A percentile compares a stretch with the other conserved stretches of the same genome.
Conservation (phyloP, 2,797 vertebrate genomes). For the Pygocentrus nattereri region DNA sequence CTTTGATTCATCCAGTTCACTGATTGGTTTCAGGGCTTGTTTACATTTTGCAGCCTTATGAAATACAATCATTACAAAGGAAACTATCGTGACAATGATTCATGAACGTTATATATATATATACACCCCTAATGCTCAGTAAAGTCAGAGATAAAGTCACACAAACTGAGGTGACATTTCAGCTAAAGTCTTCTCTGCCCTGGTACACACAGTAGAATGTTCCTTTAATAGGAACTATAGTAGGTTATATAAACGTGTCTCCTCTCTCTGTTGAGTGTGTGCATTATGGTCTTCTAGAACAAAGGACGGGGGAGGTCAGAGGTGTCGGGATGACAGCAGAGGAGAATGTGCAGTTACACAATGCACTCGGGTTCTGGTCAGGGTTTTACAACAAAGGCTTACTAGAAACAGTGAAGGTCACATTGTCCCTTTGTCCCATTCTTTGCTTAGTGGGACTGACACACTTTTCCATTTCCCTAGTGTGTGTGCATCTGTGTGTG, state of each 20-base stretch:
- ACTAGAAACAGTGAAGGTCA: slow-evolving; percentile 47
- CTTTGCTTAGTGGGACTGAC: slow-evolving; percentile 40
- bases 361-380: slow-evolving; percentile 13
- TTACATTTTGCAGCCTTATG: too few species aligned
- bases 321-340: slow-evolving; percentile 13
- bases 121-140: too few species aligned
- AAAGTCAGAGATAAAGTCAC: neutral
- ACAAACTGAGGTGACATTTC: neutral
- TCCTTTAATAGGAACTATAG: neutral
- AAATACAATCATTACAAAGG: too few species aligned
- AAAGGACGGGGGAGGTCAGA: neutral
- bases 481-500: slow-evolving; percentile 35
- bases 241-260: slow-evolving; percentile 11
- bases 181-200: neutral
- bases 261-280: neutral
- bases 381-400: slow-evolving; percentile 22
- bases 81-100: too few species aligned
- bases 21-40: too few species aligned
- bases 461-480: slow-evolving; percentile 47
- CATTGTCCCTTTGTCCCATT: slow-evolving; percentile 39
- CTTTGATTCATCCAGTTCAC: too few species aligned
- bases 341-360: slow-evolving; percentile 3
- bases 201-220: neutral
- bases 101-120: too few species aligned
- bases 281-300: neutral